These are phyloP conservation scores for Apodemus sylvaticus DNA, from an alignment of 2,113 vertebrate species.

Conservation along the genomic window DNA sequence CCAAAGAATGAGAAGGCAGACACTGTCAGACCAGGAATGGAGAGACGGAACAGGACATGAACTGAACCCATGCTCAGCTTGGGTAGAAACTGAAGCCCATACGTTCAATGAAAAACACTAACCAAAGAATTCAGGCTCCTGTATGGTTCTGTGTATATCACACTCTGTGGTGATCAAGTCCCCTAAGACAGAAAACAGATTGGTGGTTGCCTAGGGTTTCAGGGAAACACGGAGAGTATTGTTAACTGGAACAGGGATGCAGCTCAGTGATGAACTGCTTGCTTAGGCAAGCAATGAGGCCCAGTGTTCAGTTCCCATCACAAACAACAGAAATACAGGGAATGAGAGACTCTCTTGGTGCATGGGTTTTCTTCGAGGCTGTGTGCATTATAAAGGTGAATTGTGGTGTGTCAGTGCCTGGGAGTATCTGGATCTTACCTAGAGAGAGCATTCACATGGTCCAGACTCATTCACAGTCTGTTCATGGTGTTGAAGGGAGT, in stretches of 20 bases:
- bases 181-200: background rate
- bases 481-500: no score
- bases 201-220: background rate
- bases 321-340: background rate
- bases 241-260: no score
- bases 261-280: background rate
- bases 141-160: background rate
- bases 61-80: rapidly evolving
- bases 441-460: background rate
- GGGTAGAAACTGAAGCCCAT: background rate
- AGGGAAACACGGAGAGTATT: background rate
- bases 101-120: background rate
- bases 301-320: background rate
- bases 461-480: background rate
- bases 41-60: no score
- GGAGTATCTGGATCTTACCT: background rate
- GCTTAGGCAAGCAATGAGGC: background rate
- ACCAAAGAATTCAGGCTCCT: background rate
- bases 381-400: background rate
- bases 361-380: background rate
- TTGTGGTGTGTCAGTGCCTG: background rate
- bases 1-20: background rate
- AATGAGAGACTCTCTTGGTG: background rate
- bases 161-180: background rate
- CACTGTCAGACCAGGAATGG: background rate